Evolutionary conservation across 2,888 invertebrate genomes (phyloP), one percentile per base, ranked within the genome.

Genomic region (Nudaria mundana): DNA sequence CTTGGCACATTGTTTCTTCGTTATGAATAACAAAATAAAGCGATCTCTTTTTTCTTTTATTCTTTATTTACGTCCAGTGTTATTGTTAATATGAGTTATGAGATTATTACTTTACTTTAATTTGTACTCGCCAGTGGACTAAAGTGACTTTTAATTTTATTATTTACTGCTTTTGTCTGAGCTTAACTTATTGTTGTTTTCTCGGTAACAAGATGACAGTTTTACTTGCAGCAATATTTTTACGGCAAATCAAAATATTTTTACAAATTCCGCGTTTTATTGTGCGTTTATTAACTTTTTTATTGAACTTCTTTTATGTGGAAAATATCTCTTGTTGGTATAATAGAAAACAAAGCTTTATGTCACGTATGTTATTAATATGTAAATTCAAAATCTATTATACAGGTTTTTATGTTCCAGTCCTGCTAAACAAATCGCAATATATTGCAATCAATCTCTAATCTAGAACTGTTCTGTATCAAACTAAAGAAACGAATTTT

Each of bases 131-230:
- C 54, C 54, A 56, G 53, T 69, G 76, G 72, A 58, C 70, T 71
- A 73, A 73, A 68, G 69, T 57, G 71, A 71, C 69, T 71, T 73
- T 69, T 70, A 76, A 74, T 73, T 71, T 73, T 63, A 67, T 72
- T 65, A 80, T 81, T 81, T 79, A 83, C 73, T 71, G 78, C 74
- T 76, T 80, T 83, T 83, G 81, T 81, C 66, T 31, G 37, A 39
- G 58, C 52, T 57, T 57, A 33, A 33, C 24, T 23, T 44, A 37
- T 58, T 44, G 54, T 61, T 57, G 52, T 56, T 53, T 51, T 58
- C 57, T 61, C 52, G 62, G 62, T 55, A 55, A 46, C 40, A 57
- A 54, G 55, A 57, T 55, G 58, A 57, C 57, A 61, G 49, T 49
- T 57, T 54, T 57, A 49, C 49, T 54, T 42, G 15, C 13, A 18